Conservation (phyloP, 2,113 vertebrate genomes). For the Prinia subflava region DNA sequence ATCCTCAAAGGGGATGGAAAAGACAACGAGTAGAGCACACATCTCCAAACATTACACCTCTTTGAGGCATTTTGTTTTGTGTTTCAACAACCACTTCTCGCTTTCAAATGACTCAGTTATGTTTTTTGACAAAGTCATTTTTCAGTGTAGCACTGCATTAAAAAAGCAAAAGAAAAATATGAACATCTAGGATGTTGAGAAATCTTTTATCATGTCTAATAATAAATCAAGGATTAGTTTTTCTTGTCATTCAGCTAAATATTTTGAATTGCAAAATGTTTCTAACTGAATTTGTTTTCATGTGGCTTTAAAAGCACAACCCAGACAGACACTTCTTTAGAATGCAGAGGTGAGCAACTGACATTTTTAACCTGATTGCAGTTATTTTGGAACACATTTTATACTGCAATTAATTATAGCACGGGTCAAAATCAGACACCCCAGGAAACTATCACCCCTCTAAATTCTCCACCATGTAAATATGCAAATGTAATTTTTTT, state of each 20-base stretch:
- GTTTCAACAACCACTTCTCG: background rate
- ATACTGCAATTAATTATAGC: background rate
- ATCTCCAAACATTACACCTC: background rate
- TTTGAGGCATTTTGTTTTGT: background rate
- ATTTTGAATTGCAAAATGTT: slow-evolving; percentile 45
- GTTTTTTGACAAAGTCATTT: slow-evolving; percentile 4
- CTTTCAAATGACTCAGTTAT: background rate
- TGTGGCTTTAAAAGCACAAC: background rate
- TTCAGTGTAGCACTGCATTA: slow-evolving; percentile 43
- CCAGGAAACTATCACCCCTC: background rate
- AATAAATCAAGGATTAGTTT: slow-evolving; percentile 38
- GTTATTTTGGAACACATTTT: slow-evolving; percentile 11
- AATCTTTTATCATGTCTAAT: slow-evolving; percentile 32
- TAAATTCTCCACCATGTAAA: background rate
- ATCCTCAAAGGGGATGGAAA: background rate
- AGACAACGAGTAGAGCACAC: background rate
- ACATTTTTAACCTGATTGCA: slow-evolving; percentile 32
- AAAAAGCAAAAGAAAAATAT: slow-evolving; percentile 33
- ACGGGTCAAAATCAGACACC: background rate
- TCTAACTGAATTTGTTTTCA: background rate
- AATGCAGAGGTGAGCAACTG: background rate
- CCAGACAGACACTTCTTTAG: background rate
- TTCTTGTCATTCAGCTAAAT: slow-evolving; percentile 36
- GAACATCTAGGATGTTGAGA: slow-evolving; percentile 3
- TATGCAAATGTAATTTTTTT: background rate